Percentiles rank a stretch among this genome's conserved stretches.
Conservation (phyloP, 2,888 invertebrate genomes). For the Aspidiotus rigidus region DNA sequence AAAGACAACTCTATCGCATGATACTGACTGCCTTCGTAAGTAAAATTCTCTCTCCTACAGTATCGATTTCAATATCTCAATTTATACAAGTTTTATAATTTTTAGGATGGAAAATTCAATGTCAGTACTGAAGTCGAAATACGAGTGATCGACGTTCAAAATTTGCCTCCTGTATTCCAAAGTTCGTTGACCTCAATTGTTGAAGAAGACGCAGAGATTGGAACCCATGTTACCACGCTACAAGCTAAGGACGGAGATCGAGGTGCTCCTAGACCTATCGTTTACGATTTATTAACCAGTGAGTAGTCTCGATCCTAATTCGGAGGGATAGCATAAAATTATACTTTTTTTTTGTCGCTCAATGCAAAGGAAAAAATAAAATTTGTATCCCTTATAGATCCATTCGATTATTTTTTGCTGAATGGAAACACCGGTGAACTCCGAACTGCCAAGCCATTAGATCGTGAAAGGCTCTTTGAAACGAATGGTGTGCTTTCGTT, state of each 20-base stretch:
- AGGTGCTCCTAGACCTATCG: slow-evolving; percentile 68
- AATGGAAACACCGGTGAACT: slow-evolving; percentile 71
- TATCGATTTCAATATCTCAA: slow-evolving; percentile 36
- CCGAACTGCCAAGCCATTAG: slow-evolving; percentile 70
- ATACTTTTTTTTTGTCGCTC: slow-evolving; percentile 31
- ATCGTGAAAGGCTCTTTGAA: slow-evolving; percentile 71
- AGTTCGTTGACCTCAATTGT: slow-evolving; percentile 70
- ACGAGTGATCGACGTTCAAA: slow-evolving; percentile 74
- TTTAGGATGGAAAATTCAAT: slow-evolving; percentile 67
- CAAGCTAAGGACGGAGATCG: slow-evolving; percentile 76
- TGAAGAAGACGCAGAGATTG: slow-evolving; percentile 73
- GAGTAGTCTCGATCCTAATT: slow-evolving; percentile 42
- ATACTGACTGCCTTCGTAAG: slow-evolving; percentile 66
- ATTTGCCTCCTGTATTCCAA: slow-evolving; percentile 73
- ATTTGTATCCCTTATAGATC: slow-evolving; percentile 52
- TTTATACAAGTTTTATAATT: background rate
- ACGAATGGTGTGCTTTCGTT: slow-evolving; percentile 69
- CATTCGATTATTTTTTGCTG: slow-evolving; percentile 74
- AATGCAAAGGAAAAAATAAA: background rate
- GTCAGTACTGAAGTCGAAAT: slow-evolving; percentile 65
- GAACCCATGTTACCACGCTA: slow-evolving; percentile 66
- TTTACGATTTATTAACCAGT: slow-evolving; percentile 72
- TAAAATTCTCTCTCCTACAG: slow-evolving; percentile 36
- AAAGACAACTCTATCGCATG: slow-evolving; percentile 67
- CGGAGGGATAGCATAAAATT: background rate